Evolutionary conservation across 2,113 vertebrate genomes (phyloP).

Genomic region (Petroica traversi): DNA sequence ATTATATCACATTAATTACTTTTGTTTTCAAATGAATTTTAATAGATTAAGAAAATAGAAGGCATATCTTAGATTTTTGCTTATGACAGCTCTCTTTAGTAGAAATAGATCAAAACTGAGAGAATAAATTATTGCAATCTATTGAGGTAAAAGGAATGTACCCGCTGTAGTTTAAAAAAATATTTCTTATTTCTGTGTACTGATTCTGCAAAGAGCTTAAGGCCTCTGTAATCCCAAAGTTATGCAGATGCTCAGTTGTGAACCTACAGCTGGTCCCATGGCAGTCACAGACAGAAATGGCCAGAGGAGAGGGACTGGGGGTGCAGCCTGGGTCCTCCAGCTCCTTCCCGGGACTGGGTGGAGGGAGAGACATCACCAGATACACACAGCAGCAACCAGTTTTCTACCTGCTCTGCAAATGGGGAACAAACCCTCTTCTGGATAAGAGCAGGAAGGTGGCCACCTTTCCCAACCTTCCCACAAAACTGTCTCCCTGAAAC

Average conservation of each 20-base stretch:
- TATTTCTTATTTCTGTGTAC: not conserved
- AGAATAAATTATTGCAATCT: not conserved
- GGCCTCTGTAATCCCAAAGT: not conserved
- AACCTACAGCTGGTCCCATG: not conserved
- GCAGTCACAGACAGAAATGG: not conserved
- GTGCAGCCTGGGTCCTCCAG: not conserved
- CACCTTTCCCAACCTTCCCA: not conserved
- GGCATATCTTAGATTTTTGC: not conserved
- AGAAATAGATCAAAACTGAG: not conserved
- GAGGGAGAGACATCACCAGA: not conserved
- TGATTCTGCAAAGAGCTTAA: not conserved
- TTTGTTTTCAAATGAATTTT: not conserved
- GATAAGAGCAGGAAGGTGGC: not conserved
- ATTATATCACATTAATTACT: not conserved
- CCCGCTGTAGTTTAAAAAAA: not conserved
- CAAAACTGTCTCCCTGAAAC: not conserved
- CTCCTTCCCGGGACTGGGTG: fast-evolving
- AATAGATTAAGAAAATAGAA: not conserved
- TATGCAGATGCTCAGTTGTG: fast-evolving
- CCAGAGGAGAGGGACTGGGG: not conserved
- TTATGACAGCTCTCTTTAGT: not conserved
- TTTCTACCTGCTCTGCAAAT: not conserved
- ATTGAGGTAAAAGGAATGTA: not conserved
- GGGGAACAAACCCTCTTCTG: not conserved
- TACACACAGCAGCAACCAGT: fast-evolving